Conservation (phyloP, 2,888 invertebrate genomes). For the Tuta absoluta region DNA sequence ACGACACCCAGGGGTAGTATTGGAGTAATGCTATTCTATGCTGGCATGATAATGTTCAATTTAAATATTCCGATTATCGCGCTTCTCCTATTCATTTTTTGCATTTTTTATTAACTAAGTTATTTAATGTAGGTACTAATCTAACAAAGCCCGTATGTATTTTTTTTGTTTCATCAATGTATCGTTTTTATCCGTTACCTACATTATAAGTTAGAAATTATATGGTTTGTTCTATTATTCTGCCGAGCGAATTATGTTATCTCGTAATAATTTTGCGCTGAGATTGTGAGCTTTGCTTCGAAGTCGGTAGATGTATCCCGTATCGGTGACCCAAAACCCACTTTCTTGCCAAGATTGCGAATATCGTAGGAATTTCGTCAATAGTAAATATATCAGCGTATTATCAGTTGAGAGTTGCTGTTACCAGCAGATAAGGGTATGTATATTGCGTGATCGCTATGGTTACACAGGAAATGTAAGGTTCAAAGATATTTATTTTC, state of each 20-base stretch:
- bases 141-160: too few species aligned
- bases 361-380: conserved; percentile 20
- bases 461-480: background rate
- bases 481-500: too few species aligned
- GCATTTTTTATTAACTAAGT: too few species aligned
- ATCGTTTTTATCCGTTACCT: background rate
- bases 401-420: conserved; percentile 24
- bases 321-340: conserved; percentile 22
- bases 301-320: background rate
- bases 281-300: conserved; percentile 6
- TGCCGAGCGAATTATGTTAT: conserved; percentile 17
- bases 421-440: conserved; percentile 9
- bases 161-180: too few species aligned
- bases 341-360: conserved; percentile 15
- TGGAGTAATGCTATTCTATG: too few species aligned
- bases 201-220: too few species aligned
- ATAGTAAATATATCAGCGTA: conserved; percentile 21
- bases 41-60: too few species aligned
- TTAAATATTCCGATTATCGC: too few species aligned
- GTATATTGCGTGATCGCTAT: background rate
- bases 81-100: too few species aligned
- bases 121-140: too few species aligned
- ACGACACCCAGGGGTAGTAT: too few species aligned
- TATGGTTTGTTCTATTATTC: background rate
- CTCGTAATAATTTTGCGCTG: background rate